These are phyloP conservation scores for Mactromeris polynyma DNA, from an alignment of 2,888 invertebrate species.

Conservation along the genomic window DNA sequence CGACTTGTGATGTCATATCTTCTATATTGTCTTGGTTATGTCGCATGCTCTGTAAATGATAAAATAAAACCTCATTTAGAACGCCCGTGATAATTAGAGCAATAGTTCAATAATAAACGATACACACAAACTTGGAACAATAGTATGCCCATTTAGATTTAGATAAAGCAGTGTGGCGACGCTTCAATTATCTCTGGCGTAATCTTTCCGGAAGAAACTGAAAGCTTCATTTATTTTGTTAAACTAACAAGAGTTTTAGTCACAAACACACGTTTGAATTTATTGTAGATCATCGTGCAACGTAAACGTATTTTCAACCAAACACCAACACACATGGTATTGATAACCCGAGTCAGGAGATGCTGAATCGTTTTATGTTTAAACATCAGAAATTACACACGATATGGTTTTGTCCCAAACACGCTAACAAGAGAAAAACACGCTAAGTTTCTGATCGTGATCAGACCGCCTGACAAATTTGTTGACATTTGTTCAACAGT, in stretches of 20 bases:
- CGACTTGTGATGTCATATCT: slow-evolving; percentile 70
- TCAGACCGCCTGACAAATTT: background rate
- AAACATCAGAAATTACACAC: background rate
- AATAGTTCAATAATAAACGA: too few species aligned
- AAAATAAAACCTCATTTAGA: background rate
- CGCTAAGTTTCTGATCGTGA: background rate
- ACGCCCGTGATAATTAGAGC: too few species aligned
- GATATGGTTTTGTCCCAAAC: background rate
- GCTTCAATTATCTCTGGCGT: too few species aligned
- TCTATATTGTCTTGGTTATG: slow-evolving; percentile 32
- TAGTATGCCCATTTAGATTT: too few species aligned
- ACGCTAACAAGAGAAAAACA: background rate
- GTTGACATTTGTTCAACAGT: slow-evolving; percentile 3
- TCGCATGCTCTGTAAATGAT: slow-evolving; percentile 70
- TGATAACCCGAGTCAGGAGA: background rate
- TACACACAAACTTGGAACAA: too few species aligned
- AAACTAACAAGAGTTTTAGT: background rate
- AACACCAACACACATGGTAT: background rate
- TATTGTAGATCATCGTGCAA: background rate
- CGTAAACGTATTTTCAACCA: background rate
- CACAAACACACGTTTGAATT: background rate
- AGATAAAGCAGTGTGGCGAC: too few species aligned
- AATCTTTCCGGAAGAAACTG: background rate
- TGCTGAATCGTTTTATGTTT: background rate
- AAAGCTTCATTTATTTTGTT: background rate